Conservation (phyloP, 2,888 invertebrate genomes). For the Parasteatoda lunata region DNA sequence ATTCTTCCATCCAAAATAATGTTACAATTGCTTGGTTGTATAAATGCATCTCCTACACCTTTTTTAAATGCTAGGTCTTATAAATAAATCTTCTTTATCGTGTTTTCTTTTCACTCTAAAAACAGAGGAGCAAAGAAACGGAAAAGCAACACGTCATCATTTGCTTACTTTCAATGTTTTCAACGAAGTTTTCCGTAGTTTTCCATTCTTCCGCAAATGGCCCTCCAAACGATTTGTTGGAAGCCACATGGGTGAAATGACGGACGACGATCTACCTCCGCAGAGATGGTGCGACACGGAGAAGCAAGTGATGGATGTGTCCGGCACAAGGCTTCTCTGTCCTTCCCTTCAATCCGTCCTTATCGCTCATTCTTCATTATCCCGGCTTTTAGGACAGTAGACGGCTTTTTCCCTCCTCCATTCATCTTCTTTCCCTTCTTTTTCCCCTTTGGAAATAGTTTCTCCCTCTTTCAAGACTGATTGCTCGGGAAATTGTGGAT, state of each 20-base stretch:
- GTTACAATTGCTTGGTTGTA: no score
- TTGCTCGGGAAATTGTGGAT: constrained; percentile 4
- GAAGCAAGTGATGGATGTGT: constrained; percentile 8
- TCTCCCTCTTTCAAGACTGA: not conserved
- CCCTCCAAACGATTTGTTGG: not conserved
- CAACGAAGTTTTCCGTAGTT: not conserved
- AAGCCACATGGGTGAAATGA: not conserved
- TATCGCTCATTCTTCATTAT: constrained; percentile 57
- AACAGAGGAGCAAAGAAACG: no score
- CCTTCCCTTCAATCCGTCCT: constrained; percentile 1
- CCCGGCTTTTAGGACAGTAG: constrained; percentile 43
- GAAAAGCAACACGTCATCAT: no score
- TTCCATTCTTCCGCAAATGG: not conserved
- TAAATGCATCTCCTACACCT: no score
- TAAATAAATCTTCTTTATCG: no score
- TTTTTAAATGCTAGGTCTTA: no score
- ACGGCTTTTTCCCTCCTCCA: constrained; percentile 25
- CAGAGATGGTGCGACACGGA: not conserved
- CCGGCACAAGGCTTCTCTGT: constrained; percentile 5
- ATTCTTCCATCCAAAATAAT: no score
- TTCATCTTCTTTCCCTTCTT: not conserved
- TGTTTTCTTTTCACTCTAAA: no score
- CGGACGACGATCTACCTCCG: constrained; percentile 4
- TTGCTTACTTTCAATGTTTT: no score
- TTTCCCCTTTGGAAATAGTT: not conserved